Percentiles rank a stretch among this genome's conserved stretches.
These are phyloP conservation scores for Mesocentrotus franciscanus DNA, from an alignment of 53 echinoderm and acorn worm genomes.

Conservation along the genomic window DNA sequence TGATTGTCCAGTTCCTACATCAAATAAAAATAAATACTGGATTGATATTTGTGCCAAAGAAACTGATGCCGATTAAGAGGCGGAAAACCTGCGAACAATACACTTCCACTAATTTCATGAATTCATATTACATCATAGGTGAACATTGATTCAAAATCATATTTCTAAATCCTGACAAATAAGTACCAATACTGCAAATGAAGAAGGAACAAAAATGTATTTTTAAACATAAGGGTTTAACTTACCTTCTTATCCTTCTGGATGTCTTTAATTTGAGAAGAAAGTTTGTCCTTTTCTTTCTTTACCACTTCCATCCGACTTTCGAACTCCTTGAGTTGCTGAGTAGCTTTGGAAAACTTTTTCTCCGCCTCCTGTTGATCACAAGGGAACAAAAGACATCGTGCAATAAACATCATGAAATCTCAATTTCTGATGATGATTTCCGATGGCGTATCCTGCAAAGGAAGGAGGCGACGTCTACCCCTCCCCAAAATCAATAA, in stretches of 20 bases:
- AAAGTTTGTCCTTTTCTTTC: not conserved
- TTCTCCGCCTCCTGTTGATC: not conserved
- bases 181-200: not conserved
- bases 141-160: not conserved
- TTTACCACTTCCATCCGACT: not conserved
- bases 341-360: not conserved
- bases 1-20: not conserved
- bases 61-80: too few species aligned
- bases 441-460: not conserved
- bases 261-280: not conserved
- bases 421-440: not conserved
- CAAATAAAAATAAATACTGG: not conserved
- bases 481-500: not conserved
- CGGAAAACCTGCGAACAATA: too few species aligned
- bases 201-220: not conserved
- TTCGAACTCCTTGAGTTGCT: not conserved
- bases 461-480: not conserved
- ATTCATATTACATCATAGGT: not conserved
- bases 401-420: not conserved
- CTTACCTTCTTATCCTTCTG: slow-evolving; percentile 7
- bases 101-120: too few species aligned
- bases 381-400: not conserved
- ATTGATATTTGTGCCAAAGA: not conserved
- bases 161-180: not conserved
- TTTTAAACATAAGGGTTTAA: too few species aligned